Evolutionary conservation across 2,797 vertebrate genomes (phyloP), one percentile per base, ranked within the genome.

Genomic region (Ctenopoma kingsleyae): DNA sequence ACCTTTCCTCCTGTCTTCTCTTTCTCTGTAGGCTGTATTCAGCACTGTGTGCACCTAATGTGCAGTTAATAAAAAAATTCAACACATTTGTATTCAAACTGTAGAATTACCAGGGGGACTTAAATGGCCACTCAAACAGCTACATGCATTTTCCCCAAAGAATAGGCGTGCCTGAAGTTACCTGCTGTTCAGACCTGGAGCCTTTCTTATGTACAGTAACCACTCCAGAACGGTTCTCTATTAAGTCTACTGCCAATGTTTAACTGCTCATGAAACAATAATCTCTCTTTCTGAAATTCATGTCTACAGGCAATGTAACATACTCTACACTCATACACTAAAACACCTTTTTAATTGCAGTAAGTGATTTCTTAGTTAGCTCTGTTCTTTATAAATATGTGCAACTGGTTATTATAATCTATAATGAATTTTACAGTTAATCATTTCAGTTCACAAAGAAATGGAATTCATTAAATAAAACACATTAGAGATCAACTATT

Each of bases 11-110:
- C 56, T 62, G 51, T 69, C 51, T 74, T 35, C 19, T 60, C 41
- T 23, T 17, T 58, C 63, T 66, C 8, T 44, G 40, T 58, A 43
- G 20, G 27, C 44, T 67, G 27, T 35, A 48, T 47, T 73, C 50
- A 58, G 16, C 65, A 22, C 20, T 43, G 16, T 71, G 44, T 38
- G 3, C 35, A 65, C 5, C 15, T 61, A 50, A 71, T 74, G 52
- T 61, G 19, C 36, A 38, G 38, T 58, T 70, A 64, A 71, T 58
- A 55, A 23, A 12, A 71, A 66, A 51, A 57, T 36, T 49, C 20
- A 63, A 35, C 36, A 56, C 63, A 65, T 75, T 71, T 46, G n/a
- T 71, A 65, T 68, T 71, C 40, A 61, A n/a, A 30, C 7, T 25
- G 53, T 23, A 47, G 60, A 44, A 22, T 43, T 61, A 70, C 23